A percentile compares a stretch with the other conserved stretches of the same genome.
phyloP scores from a whole-genome alignment of 2,797 vertebrate species.

The Numenius phaeopus region DNA sequence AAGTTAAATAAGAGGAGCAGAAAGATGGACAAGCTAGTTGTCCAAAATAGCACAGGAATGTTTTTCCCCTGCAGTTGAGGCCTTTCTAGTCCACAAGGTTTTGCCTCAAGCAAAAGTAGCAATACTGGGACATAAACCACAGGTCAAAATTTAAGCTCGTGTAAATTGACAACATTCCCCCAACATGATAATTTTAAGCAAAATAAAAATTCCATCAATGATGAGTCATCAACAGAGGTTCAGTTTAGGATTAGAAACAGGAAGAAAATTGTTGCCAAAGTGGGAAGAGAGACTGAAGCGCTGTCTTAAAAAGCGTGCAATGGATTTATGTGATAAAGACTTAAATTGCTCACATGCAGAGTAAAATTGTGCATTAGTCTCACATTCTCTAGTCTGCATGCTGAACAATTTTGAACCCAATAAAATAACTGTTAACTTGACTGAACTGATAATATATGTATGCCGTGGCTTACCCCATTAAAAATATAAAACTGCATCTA shows the following conservation, averaged over 20 bases:
- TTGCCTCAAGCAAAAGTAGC: background rate
- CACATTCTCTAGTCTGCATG: background rate
- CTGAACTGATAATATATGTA: background rate
- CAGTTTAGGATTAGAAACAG: constrained; percentile 10
- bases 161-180: background rate
- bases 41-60: background rate
- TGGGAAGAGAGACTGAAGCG: background rate
- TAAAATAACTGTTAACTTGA: background rate
- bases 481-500: background rate
- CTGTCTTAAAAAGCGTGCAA: fast-evolving
- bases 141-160: background rate
- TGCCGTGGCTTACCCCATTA: background rate
- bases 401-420: background rate
- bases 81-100: background rate
- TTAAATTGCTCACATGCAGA: fast-evolving
- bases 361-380: background rate
- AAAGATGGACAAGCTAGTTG: background rate
- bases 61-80: background rate
- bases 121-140: background rate
- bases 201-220: background rate
- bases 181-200: background rate
- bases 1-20: background rate
- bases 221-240: background rate
- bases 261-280: background rate
- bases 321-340: background rate